These are phyloP conservation scores for Rambutsinella grinnellia DNA, from an alignment of 2,888 invertebrate genomes.

Conservation along the genomic window DNA sequence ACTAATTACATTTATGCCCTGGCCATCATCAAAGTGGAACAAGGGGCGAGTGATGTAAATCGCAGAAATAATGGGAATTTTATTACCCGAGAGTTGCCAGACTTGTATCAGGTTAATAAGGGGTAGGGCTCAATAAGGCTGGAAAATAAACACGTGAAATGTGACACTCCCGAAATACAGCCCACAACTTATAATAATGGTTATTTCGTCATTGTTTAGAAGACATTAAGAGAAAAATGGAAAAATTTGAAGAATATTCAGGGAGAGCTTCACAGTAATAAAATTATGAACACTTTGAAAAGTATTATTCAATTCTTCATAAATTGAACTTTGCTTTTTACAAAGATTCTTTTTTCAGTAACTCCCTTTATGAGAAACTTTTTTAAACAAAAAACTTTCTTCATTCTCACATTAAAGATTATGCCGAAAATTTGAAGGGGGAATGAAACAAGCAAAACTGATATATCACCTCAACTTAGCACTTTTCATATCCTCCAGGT, in stretches of 20 bases:
- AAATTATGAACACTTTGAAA: not conserved
- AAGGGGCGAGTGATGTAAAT: not conserved
- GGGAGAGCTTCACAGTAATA: too few relatives aligned
- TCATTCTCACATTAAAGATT: not conserved
- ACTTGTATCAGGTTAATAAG: too few relatives aligned
- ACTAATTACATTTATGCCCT: not conserved
- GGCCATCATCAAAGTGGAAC: not conserved
- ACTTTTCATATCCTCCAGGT: constrained; percentile 18
- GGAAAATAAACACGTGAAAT: not conserved
- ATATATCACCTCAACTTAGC: not conserved
- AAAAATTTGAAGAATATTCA: too few relatives aligned
- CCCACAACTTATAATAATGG: not conserved
- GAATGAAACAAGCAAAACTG: not conserved
- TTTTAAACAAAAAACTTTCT: not conserved
- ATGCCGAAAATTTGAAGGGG: too few relatives aligned
- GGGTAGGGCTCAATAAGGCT: not conserved
- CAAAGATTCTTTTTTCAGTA: not conserved
- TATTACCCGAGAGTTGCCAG: too few relatives aligned
- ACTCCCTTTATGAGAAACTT: not conserved
- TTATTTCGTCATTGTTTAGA: not conserved
- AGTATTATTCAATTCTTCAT: not conserved
- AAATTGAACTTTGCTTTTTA: not conserved
- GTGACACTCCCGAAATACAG: not conserved
- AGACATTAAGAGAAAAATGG: not conserved
- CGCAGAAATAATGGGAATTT: not conserved